Conservation (phyloP, 1,140 invertebrate genomes). For the Leucophenga varia region DNA sequence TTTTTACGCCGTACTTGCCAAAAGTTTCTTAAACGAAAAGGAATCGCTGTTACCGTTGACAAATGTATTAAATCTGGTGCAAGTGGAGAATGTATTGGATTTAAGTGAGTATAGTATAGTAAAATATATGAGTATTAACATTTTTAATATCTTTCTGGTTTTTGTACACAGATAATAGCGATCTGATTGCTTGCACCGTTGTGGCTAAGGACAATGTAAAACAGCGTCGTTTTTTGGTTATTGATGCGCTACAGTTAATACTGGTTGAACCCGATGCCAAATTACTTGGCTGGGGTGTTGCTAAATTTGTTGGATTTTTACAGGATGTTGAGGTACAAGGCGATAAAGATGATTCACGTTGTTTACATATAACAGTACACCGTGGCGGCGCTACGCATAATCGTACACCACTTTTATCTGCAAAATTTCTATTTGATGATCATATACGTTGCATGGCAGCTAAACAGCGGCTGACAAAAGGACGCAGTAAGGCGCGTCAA, state of each 20-base stretch:
- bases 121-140: neutral
- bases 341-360: conserved; percentile 96
- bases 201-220: conserved; percentile 86
- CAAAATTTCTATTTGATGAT: conserved; percentile 97
- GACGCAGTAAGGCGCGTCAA: conserved; percentile 90
- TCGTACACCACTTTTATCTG: conserved; percentile 77
- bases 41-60: conserved; percentile 91
- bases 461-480: conserved; percentile 81
- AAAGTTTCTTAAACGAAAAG: conserved; percentile 74
- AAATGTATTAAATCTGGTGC: conserved; percentile 84
- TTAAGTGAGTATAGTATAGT: conserved; percentile 70
- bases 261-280: conserved; percentile 94
- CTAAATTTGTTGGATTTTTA: conserved; percentile 87
- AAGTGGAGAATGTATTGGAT: conserved; percentile 89
- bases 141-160: neutral
- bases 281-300: conserved; percentile 93
- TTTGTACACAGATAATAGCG: conserved; percentile 83
- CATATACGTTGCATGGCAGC: conserved; percentile 97
- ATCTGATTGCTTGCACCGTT: conserved; percentile 94
- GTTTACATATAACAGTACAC: conserved; percentile 92
- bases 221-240: conserved; percentile 90
- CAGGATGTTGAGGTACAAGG: conserved; percentile 81
- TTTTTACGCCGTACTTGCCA: conserved; percentile 83
- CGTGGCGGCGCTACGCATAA: conserved; percentile 67
- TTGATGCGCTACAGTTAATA: conserved; percentile 92